Conservation (phyloP, 2,113 vertebrate genomes). For the Rhipidura dahli region DNA sequence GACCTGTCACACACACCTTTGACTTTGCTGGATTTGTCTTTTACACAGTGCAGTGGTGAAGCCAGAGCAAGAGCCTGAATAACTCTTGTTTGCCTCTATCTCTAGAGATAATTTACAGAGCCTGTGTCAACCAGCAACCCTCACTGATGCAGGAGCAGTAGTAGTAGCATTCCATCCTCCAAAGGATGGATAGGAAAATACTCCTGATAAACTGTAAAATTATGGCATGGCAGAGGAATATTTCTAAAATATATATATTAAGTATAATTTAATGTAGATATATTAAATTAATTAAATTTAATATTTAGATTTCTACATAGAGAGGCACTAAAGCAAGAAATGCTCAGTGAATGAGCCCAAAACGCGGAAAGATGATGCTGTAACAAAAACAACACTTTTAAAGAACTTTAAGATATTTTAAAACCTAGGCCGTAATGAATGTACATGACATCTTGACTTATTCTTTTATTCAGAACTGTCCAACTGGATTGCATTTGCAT, state of each 20-base stretch:
- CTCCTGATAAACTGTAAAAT: neutral
- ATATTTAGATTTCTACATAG: neutral
- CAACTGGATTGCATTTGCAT: neutral
- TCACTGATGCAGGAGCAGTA: neutral
- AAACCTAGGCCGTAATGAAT: neutral
- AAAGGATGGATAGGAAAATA: neutral
- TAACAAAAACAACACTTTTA: neutral
- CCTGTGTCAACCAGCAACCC: neutral
- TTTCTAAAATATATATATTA: neutral
- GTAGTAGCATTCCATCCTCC: neutral
- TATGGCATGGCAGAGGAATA: neutral
- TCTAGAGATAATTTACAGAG: neutral
- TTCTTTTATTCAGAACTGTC: neutral
- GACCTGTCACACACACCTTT: neutral
- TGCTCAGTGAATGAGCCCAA: neutral
- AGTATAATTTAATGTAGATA: neutral
- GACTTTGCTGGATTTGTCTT: neutral
- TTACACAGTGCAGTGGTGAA: neutral
- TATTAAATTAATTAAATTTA: neutral
- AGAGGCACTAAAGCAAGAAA: neutral
- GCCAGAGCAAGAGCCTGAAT: neutral
- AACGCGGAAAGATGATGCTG: neutral
- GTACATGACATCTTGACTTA: neutral
- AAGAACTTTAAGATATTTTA: neutral
- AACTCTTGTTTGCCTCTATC: fast-evolving